A percentile compares a stretch with the other conserved stretches of the same genome.
Conservation (phyloP, 1,140 invertebrate genomes). For the Euschistus heros region DNA sequence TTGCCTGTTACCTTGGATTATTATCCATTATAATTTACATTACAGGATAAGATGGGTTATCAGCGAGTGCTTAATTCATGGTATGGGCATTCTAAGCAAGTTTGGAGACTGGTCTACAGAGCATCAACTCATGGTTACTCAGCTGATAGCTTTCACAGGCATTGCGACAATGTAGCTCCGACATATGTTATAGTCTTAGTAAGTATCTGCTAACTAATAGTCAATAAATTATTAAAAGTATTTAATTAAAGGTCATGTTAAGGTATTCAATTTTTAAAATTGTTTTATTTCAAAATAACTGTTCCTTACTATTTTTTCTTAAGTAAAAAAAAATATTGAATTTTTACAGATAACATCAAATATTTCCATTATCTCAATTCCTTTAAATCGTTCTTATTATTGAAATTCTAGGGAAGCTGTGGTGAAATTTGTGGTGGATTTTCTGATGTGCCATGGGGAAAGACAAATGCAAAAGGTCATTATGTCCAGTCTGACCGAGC, state of each 20-base stretch:
- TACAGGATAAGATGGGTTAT: slow-evolving; percentile 63
- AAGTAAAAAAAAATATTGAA: too few species aligned
- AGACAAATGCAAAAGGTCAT: slow-evolving; percentile 61
- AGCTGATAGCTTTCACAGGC: slow-evolving; percentile 73
- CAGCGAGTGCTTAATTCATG: slow-evolving; percentile 74
- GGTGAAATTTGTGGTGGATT: slow-evolving; percentile 80
- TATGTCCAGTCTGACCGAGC: slow-evolving; percentile 78
- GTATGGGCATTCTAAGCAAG: slow-evolving; percentile 66
- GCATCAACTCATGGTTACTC: slow-evolving; percentile 81
- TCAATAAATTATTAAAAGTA: neutral
- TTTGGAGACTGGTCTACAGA: slow-evolving; percentile 71
- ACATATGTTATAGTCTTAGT: slow-evolving; percentile 71
- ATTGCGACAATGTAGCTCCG: slow-evolving; percentile 74
- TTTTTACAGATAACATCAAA: too few species aligned
- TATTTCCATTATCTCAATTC: too few species aligned
- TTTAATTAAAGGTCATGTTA: too few species aligned
- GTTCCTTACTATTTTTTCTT: too few species aligned
- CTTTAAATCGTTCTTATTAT: too few species aligned
- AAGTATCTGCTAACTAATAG: slow-evolving; percentile 29
- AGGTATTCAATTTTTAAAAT: too few species aligned
- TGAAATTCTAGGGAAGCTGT: slow-evolving; percentile 47
- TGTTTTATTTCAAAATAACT: too few species aligned
- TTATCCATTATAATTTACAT: neutral
- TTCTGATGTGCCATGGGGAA: slow-evolving; percentile 72
- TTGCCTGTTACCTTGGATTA: too few species aligned